These are phyloP conservation scores for Galerucella nymphaeae DNA, from an alignment of 2,888 invertebrate species.

Conservation along the genomic window DNA sequence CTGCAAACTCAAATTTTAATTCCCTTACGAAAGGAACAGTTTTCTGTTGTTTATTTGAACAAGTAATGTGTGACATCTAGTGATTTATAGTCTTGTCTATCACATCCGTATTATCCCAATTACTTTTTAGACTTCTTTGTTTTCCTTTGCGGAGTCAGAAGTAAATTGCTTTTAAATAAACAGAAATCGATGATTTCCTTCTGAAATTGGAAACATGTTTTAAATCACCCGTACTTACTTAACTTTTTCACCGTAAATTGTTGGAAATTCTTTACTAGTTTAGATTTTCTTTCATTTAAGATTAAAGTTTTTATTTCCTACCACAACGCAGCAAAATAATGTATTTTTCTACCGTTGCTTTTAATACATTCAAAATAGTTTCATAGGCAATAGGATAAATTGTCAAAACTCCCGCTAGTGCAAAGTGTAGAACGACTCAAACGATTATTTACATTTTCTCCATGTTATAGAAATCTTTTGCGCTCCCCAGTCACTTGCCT, in stretches of 20 bases:
- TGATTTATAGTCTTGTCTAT: constrained; percentile 28
- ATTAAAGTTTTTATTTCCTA: not conserved
- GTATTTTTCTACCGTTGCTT: not conserved
- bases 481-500: constrained; percentile 55
- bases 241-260: not conserved
- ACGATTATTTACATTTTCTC: constrained; percentile 21
- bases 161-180: constrained; percentile 24
- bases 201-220: constrained; percentile 9
- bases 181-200: constrained; percentile 10
- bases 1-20: too few relatives aligned
- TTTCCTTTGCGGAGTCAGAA: constrained; percentile 22
- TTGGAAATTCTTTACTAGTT: not conserved
- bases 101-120: constrained; percentile 32
- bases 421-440: not conserved
- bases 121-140: constrained; percentile 27
- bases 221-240: constrained; percentile 2
- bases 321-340: too few relatives aligned
- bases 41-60: constrained; percentile 18
- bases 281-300: not conserved
- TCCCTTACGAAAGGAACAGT: too few relatives aligned
- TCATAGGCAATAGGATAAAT: not conserved
- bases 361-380: not conserved
- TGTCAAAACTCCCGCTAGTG: constrained; percentile 10
- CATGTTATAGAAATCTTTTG: constrained; percentile 48
- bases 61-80: constrained; percentile 29